phyloP scores from a whole-genome alignment of 2,888 invertebrate genomes.

The Acronicta alni region DNA sequence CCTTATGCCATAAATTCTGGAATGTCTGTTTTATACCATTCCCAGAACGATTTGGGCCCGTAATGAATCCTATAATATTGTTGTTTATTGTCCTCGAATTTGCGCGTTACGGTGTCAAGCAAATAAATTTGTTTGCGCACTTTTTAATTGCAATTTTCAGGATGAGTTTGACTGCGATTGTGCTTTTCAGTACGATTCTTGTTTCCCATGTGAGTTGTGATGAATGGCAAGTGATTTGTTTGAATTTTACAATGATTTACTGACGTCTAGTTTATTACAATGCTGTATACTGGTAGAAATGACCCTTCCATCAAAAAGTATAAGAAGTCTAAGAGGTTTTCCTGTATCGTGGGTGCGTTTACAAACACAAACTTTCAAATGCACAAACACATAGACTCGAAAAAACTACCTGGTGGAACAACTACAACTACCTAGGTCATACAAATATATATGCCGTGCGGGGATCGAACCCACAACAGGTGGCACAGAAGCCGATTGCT shows the following conservation, averaged over 20 bases:
- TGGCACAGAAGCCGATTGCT: too few species aligned
- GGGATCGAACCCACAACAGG: too few species aligned
- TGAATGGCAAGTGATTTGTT: slow-evolving; percentile 5
- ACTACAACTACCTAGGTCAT: too few species aligned
- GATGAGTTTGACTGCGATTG: slow-evolving; percentile 15
- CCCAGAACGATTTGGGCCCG: slow-evolving; percentile 58
- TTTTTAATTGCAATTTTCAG: slow-evolving; percentile 41
- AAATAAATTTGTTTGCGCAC: slow-evolving; percentile 44
- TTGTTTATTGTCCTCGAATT: slow-evolving; percentile 66
- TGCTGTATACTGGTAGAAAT: too few species aligned
- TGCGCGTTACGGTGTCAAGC: slow-evolving; percentile 48
- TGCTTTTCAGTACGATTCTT: slow-evolving; percentile 4
- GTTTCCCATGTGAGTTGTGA: slow-evolving; percentile 2
- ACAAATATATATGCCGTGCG: too few species aligned
- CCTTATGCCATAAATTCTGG: slow-evolving; percentile 57
- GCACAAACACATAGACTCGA: too few species aligned
- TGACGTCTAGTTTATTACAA: not conserved
- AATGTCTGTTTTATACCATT: slow-evolving; percentile 67
- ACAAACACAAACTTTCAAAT: too few species aligned
- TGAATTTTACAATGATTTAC: slow-evolving; percentile 1
- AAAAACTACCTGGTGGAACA: too few species aligned
- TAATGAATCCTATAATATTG: slow-evolving; percentile 68
- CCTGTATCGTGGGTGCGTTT: too few species aligned
- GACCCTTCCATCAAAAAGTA: too few species aligned
- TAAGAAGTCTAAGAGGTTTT: too few species aligned